Conservation (phyloP, 2,113 vertebrate species). For the Amblyopsis rosae region DNA sequence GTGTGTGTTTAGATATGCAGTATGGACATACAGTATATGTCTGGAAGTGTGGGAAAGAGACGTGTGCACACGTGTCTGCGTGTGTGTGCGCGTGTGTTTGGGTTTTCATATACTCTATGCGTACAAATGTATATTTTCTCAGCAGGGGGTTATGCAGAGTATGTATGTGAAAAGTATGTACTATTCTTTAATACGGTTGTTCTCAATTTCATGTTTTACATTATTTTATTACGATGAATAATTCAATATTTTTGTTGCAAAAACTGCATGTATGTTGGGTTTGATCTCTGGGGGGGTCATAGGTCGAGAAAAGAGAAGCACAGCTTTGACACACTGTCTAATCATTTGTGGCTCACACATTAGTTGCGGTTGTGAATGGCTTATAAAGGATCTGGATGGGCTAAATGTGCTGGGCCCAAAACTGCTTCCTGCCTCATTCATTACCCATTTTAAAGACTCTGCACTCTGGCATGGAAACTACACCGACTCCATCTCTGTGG, state of each 20-base stretch:
- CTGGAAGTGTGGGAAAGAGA: background rate
- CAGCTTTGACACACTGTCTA: too few relatives aligned
- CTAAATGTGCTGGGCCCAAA: slow-evolving; percentile 39
- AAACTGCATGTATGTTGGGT: background rate
- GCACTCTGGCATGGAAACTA: slow-evolving; percentile 43
- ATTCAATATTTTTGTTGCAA: too few relatives aligned
- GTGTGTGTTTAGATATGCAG: background rate
- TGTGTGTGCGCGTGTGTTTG: slow-evolving; percentile 19
- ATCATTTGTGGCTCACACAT: slow-evolving; percentile 21
- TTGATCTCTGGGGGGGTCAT: too few relatives aligned
- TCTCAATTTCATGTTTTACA: too few relatives aligned
- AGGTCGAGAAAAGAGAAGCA: too few relatives aligned
- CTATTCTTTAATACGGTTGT: background rate
- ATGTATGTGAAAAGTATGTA: background rate
- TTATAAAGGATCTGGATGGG: slow-evolving; percentile 39
- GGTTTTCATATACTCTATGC: background rate
- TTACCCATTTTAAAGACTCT: slow-evolving; percentile 62
- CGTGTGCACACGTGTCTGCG: slow-evolving; percentile 23
- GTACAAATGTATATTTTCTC: slow-evolving; percentile 18
- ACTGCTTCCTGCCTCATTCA: slow-evolving; percentile 60
- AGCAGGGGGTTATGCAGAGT: slow-evolving; percentile 15
- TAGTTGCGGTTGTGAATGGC: slow-evolving; percentile 31
- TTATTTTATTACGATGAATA: too few relatives aligned
- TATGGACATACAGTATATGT: background rate
- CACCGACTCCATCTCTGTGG: slow-evolving; percentile 53